phyloP scores from a whole-genome alignment of 1,140 invertebrate species.

The Drosophila nikananu region DNA sequence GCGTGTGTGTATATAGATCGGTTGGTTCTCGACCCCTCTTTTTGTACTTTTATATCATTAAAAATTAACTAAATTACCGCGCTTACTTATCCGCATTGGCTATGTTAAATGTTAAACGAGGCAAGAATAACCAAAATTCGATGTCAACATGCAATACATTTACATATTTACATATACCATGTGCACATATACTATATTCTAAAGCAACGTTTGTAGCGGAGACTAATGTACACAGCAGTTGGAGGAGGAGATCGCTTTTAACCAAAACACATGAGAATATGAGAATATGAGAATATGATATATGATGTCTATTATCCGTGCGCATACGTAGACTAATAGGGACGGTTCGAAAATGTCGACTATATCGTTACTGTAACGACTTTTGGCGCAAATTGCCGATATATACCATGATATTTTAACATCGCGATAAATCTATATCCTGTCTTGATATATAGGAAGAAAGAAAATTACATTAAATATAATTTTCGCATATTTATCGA shows the following conservation, averaged over 20 bases:
- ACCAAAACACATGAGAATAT: constrained; percentile 47
- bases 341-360: neutral
- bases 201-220: constrained; percentile 45
- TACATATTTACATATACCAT: constrained; percentile 65
- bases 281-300: constrained; percentile 16
- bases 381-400: neutral
- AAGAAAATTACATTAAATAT: neutral
- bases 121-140: constrained; percentile 11
- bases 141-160: constrained; percentile 76
- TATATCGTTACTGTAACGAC: constrained; percentile 1
- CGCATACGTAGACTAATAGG: constrained; percentile 17
- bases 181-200: constrained; percentile 55
- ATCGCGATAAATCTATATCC: neutral
- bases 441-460: neutral
- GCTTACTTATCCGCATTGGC: constrained; percentile 69
- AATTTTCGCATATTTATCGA: neutral
- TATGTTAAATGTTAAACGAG: constrained; percentile 33
- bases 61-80: constrained; percentile 68
- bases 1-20: constrained; percentile 67
- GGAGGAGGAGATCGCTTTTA: constrained; percentile 45
- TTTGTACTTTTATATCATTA: constrained; percentile 82
- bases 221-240: constrained; percentile 41
- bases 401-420: constrained; percentile 2
- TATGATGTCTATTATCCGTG: constrained; percentile 57
- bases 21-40: constrained; percentile 54